phyloP scores from a whole-genome alignment of 2,797 vertebrate genomes.

The Cheirogaleus major region DNA sequence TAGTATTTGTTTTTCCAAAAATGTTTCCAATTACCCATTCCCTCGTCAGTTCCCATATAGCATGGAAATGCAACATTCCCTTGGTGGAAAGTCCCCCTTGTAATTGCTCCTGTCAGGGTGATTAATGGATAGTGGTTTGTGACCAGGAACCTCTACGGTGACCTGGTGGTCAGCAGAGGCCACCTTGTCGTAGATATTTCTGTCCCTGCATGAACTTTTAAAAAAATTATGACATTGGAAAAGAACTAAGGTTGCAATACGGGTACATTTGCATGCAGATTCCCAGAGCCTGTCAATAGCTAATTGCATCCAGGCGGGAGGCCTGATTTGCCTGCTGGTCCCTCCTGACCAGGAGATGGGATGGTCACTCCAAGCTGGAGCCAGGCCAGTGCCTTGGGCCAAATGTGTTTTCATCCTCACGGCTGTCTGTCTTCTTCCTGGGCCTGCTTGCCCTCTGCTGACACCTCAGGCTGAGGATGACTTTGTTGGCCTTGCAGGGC shows the following conservation, averaged over 20 bases:
- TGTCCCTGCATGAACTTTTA: constrained; percentile 18
- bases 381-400: background rate
- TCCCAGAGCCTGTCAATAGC: background rate
- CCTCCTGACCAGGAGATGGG: background rate
- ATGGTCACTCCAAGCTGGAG: background rate
- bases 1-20: constrained; percentile 65
- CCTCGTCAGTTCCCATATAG: constrained; percentile 10
- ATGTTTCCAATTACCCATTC: constrained; percentile 55
- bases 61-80: background rate
- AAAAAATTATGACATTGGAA: constrained; percentile 43
- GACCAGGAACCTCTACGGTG: constrained; percentile 60
- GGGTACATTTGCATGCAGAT: constrained; percentile 20
- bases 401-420: background rate
- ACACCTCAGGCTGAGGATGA: background rate
- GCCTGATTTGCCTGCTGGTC: background rate
- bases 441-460: background rate
- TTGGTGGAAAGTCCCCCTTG: constrained; percentile 41
- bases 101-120: constrained; percentile 78
- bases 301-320: constrained; percentile 68
- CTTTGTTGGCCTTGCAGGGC: background rate
- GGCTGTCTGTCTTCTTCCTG: background rate
- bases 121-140: constrained; percentile 75
- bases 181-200: constrained; percentile 68
- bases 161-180: constrained; percentile 73
- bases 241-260: constrained; percentile 36